Percentiles rank a stretch among this genome's conserved stretches.
Conservation (phyloP, 2,113 vertebrate species). For the Gnathonemus longibarbis region DNA sequence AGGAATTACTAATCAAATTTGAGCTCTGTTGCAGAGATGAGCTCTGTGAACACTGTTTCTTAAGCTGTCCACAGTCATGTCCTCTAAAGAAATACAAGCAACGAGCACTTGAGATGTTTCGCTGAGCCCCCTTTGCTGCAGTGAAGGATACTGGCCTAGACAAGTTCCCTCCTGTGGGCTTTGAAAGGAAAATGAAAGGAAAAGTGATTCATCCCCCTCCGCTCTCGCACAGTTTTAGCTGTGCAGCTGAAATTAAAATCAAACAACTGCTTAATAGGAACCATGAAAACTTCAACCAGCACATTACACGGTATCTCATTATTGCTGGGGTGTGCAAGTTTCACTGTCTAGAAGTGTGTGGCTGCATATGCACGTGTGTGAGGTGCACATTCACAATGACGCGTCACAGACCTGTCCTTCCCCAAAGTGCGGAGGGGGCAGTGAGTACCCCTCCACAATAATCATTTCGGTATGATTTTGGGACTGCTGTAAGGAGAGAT, state of each 20-base stretch:
- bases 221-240: background rate
- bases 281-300: background rate
- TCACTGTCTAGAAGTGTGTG: background rate
- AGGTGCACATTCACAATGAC: slow-evolving; percentile 37
- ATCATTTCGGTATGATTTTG: background rate
- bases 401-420: slow-evolving; percentile 43
- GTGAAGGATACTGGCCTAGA: background rate
- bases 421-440: slow-evolving; percentile 29
- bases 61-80: background rate
- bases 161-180: background rate
- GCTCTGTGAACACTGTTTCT: background rate
- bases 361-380: slow-evolving; percentile 12
- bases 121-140: background rate
- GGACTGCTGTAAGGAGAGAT: too few relatives aligned
- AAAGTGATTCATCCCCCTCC: background rate
- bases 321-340: background rate
- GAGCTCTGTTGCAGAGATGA: background rate
- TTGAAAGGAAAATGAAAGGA: slow-evolving; percentile 7
- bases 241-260: background rate
- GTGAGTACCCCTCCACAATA: background rate
- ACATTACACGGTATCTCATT: slow-evolving; percentile 3
- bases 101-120: background rate
- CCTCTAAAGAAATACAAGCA: background rate
- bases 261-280: background rate
- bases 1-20: background rate